These are phyloP conservation scores for Chrysaora quinquecirrha DNA, from an alignment of 30 jellyfish, hydroid and myxozoan genomes.

Conservation along the genomic window DNA sequence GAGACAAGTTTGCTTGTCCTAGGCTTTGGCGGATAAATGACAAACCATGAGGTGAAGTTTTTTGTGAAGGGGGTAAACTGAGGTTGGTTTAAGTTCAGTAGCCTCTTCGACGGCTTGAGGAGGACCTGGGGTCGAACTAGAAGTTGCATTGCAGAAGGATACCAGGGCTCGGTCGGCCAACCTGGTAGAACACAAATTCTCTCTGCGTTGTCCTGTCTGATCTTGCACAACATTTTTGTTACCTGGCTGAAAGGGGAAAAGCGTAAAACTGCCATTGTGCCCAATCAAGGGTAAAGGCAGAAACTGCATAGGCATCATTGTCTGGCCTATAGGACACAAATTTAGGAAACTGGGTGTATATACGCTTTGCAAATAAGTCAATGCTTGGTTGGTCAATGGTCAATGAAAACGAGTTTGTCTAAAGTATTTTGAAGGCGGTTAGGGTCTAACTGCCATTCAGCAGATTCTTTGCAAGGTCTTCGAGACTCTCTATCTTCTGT, in stretches of 20 bases:
- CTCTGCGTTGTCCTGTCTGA: neutral
- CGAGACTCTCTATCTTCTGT: conserved; percentile 36
- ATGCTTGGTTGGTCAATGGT: conserved; percentile 1
- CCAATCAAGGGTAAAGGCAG: conserved; percentile 8
- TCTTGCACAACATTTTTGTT: conserved; percentile 7
- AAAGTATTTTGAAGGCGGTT: neutral
- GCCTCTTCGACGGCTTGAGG: neutral
- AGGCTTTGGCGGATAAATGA: neutral
- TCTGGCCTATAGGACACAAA: conserved; percentile 19
- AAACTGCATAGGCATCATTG: conserved; percentile 1
- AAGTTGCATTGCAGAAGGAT: neutral
- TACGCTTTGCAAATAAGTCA: conserved; percentile 48
- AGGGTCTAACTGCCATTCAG: conserved; percentile 36
- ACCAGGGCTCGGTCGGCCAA: conserved; percentile 53
- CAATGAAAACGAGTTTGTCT: neutral
- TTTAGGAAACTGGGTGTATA: neutral
- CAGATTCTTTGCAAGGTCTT: neutral
- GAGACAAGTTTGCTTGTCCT: neutral
- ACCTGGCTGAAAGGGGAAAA: conserved; percentile 25
- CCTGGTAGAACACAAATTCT: neutral
- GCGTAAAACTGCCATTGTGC: neutral
- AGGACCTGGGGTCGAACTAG: neutral
- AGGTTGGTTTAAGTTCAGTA: conserved; percentile 14
- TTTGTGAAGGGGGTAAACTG: conserved; percentile 10
- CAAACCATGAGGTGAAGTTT: conserved; percentile 5